Evolutionary conservation across 1,140 invertebrate genomes (phyloP).

Genomic region (Belonocnema kinseyi): DNA sequence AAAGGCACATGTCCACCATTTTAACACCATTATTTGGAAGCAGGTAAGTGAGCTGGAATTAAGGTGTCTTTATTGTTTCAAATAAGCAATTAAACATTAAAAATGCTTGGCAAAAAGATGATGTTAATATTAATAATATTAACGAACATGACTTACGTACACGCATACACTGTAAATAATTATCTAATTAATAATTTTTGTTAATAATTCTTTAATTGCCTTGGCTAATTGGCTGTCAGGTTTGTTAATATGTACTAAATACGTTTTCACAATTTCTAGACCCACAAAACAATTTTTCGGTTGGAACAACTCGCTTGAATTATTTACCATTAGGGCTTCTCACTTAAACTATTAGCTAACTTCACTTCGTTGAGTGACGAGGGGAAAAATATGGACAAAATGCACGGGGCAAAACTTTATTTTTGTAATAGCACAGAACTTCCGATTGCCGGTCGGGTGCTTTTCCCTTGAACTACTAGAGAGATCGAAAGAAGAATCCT

Average conservation of each 20-base stretch:
- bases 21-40: slow-evolving; percentile 19
- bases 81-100: slow-evolving; percentile 1
- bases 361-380: too few relatives aligned
- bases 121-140: not conserved
- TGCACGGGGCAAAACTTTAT: too few relatives aligned
- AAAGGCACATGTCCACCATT: slow-evolving; percentile 27
- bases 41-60: slow-evolving; percentile 54
- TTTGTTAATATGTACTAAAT: slow-evolving; percentile 57
- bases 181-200: not conserved
- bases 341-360: too few relatives aligned
- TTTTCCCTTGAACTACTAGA: too few relatives aligned
- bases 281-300: not conserved
- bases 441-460: too few relatives aligned
- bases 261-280: not conserved
- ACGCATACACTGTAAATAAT: slow-evolving; percentile 9
- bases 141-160: not conserved
- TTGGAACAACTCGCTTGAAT: not conserved
- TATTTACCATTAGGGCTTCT: not conserved
- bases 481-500: too few relatives aligned
- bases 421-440: too few relatives aligned
- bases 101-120: slow-evolving; percentile 13
- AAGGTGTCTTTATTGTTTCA: slow-evolving; percentile 5
- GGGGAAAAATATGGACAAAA: too few relatives aligned
- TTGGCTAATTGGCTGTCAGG: slow-evolving; percentile 69
- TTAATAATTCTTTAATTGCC: slow-evolving; percentile 30